These are phyloP conservation scores for Stichodactyla helianthus DNA, from an alignment of 64 coral and sea anemone genomes.

Conservation along the genomic window DNA sequence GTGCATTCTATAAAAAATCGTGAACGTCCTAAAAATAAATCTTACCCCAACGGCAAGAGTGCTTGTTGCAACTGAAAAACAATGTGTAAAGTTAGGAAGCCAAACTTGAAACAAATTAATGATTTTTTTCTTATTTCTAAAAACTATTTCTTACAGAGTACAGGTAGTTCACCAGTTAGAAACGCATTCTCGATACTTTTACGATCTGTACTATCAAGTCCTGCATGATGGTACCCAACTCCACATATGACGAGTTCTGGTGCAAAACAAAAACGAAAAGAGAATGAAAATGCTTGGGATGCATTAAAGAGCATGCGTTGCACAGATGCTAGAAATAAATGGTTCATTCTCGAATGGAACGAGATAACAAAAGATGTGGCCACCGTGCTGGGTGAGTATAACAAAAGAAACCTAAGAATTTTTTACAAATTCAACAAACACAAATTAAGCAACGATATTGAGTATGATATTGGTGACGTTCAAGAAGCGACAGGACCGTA, in stretches of 20 bases:
- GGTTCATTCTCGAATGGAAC: too few relatives aligned
- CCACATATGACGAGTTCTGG: constrained; percentile 93
- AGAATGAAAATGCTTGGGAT: too few relatives aligned
- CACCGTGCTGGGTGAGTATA: too few relatives aligned
- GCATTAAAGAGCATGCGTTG: not conserved
- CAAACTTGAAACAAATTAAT: too few relatives aligned
- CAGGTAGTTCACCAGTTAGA: constrained; percentile 83
- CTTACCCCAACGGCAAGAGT: constrained; percentile 96
- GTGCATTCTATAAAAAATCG: too few relatives aligned
- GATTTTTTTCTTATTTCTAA: not conserved
- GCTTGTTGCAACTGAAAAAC: constrained; percentile 85
- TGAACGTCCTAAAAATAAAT: not conserved
- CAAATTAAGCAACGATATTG: too few relatives aligned
- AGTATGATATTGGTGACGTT: too few relatives aligned
- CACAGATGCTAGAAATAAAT: too few relatives aligned
- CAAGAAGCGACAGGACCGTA: too few relatives aligned
- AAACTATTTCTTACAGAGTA: constrained; percentile 68
- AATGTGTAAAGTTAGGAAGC: not conserved
- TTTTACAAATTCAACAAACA: too few relatives aligned
- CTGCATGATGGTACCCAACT: constrained; percentile 96
- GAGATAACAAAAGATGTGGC: too few relatives aligned
- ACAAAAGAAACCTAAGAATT: too few relatives aligned
- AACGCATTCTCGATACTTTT: constrained; percentile 80
- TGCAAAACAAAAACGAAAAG: not conserved
- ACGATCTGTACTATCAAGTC: constrained; percentile 77